Percentiles rank a stretch among this genome's conserved stretches.
Evolutionary conservation across 2,797 vertebrate species (phyloP).

Genomic region (Sebastes vulpes): DNA sequence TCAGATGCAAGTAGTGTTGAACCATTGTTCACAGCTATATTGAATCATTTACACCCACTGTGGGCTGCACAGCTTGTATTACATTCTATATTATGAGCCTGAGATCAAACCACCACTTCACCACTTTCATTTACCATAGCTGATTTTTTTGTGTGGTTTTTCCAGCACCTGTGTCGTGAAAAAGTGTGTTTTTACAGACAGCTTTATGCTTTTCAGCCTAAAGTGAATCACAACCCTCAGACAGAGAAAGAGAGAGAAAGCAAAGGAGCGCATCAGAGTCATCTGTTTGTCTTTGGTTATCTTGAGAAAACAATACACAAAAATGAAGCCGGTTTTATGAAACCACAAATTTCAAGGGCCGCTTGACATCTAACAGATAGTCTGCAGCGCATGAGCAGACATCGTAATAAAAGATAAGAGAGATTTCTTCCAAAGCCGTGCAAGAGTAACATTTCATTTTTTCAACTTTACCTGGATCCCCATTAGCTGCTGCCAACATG

Average conservation of each 20-base stretch:
- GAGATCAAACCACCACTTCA: background rate
- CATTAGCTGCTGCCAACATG: conserved; percentile 36
- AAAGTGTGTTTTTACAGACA: conserved; percentile 5
- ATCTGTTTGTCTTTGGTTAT: conserved; percentile 24
- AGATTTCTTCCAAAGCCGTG: background rate
- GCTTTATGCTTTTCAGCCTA: background rate
- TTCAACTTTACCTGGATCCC: conserved; percentile 43
- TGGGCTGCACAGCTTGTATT: background rate
- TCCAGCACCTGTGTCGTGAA: background rate
- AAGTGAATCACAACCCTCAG: conserved; percentile 1
- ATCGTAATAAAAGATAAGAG: conserved; percentile 24
- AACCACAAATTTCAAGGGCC: conserved; percentile 39
- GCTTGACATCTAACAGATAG: conserved; percentile 16
- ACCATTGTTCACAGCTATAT: background rate
- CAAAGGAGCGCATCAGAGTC: background rate
- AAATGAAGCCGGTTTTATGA: conserved; percentile 33
- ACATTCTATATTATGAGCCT: background rate
- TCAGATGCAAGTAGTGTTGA: background rate
- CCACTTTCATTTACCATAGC: no score
- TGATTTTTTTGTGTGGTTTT: no score
- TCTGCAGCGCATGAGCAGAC: background rate
- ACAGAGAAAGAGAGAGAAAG: background rate
- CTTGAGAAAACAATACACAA: conserved; percentile 24
- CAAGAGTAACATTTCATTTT: conserved; percentile 3
- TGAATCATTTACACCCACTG: conserved; percentile 12